These are phyloP conservation scores for Periphyllus acericola DNA, from an alignment of 2,888 invertebrate species.

Conservation along the genomic window DNA sequence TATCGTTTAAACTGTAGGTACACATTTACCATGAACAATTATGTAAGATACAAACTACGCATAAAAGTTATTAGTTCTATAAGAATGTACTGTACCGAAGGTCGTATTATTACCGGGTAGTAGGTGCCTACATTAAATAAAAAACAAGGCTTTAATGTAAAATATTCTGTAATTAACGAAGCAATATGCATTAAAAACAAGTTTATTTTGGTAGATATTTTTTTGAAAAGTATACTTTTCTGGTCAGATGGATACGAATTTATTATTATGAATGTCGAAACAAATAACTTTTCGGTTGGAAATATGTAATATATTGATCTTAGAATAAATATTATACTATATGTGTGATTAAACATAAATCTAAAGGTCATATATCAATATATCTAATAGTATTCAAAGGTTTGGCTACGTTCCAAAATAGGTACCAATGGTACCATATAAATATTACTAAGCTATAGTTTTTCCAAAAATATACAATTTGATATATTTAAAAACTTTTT, in stretches of 20 bases:
- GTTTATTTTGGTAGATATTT: no score
- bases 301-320: not conserved
- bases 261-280: not conserved
- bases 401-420: not conserved
- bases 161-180: not conserved
- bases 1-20: not conserved
- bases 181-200: not conserved
- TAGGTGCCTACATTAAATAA: no score
- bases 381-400: not conserved
- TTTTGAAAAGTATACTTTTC: not conserved
- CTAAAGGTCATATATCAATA: constrained; percentile 4
- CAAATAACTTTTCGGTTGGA: not conserved
- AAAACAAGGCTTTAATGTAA: not conserved
- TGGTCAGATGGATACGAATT: not conserved
- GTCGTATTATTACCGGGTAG: not conserved
- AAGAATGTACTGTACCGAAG: not conserved
- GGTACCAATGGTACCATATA: not conserved
- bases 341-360: not conserved
- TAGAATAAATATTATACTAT: not conserved
- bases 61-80: not conserved
- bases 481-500: not conserved
- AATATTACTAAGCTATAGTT: not conserved
- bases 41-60: not conserved
- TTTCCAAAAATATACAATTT: not conserved
- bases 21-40: not conserved